Evolutionary conservation across 2,797 vertebrate genomes (phyloP), one percentile per base, ranked within the genome.

Genomic region (Helicolenus hilgendorfi): DNA sequence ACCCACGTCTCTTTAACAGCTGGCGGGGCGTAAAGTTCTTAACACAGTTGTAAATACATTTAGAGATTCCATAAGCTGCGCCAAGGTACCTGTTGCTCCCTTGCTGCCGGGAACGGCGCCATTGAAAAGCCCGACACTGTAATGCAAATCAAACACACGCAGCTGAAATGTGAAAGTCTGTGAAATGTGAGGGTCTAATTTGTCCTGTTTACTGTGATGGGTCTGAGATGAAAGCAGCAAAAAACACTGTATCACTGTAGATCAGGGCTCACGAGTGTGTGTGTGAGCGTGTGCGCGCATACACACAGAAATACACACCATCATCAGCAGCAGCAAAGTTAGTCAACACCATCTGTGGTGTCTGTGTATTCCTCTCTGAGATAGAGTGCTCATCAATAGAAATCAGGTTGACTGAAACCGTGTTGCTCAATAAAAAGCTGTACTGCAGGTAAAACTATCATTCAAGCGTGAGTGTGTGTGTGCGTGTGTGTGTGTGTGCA

Each of bases 161-260:
- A 71, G 64, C 77, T 65, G 53, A 89, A 90, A 86, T 77, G 65
- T 82, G 79, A 74, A 80, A 38, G 72, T 75, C 74, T 89, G 33
- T 69, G 79, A 79, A 82, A 87, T 85, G 65, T 84, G 84, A 85
- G 87, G 72, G 65, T 83, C 72, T 79, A 77, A 94, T 88, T 89
- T 89, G 68, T 88, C 73, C 80, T 70, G 29, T 89, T 89, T 92
- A 80, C 69, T 45, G 58, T 62, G 63, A 79, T 63, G 35, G 71
- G 13, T 79, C 75, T 77, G 78, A 31, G 70, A 85, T 82, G 82
- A 87, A 84, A 89, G 84, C 69, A 38, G n/a, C 41, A 69, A 41
- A 71, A 68, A 76, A 64, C 76, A 86, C 62, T 38, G 63, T 77
- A 78, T 77, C 73, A 82, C 68, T 72, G 69, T 27, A 56, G 81